phyloP scores from a whole-genome alignment of 2,888 invertebrate species.

The Hyalella azteca region DNA sequence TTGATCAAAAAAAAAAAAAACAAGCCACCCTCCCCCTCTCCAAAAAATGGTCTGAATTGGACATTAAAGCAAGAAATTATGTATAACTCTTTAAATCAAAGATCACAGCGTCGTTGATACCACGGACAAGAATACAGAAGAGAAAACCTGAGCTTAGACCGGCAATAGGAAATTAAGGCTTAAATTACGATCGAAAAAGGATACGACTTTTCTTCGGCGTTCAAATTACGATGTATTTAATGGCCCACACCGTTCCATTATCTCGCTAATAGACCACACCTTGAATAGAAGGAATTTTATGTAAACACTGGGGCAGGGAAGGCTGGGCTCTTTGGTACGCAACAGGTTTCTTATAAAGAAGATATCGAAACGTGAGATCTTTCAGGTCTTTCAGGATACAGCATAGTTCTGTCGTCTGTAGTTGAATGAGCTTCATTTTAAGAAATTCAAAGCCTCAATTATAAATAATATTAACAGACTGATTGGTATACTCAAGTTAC shows the following conservation, averaged over 20 bases:
- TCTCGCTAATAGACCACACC: conserved; percentile 1
- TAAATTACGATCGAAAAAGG: not conserved
- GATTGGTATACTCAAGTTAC: no score
- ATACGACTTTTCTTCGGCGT: not conserved
- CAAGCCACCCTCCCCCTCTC: no score
- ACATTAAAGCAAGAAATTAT: no score
- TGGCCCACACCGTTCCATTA: not conserved
- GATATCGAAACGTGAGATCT: conserved; percentile 15
- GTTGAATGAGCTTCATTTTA: no score
- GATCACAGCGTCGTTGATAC: no score
- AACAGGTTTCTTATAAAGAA: conserved; percentile 25
- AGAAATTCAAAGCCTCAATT: no score
- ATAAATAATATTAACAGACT: no score
- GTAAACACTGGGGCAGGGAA: not conserved
- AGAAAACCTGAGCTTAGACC: not conserved
- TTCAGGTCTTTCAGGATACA: not conserved
- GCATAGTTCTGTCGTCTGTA: not conserved
- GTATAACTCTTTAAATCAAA: no score
- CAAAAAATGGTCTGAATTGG: no score
- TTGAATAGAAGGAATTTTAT: not conserved
- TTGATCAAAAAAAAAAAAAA: no score
- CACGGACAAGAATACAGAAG: no score
- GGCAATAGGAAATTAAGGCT: not conserved
- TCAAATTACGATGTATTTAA: not conserved
- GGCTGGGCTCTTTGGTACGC: no score